Percentiles rank a stretch among this genome's conserved stretches.
These are phyloP conservation scores for Cheirogaleus medius DNA, from an alignment of 2,113 vertebrate genomes.

Conservation along the genomic window DNA sequence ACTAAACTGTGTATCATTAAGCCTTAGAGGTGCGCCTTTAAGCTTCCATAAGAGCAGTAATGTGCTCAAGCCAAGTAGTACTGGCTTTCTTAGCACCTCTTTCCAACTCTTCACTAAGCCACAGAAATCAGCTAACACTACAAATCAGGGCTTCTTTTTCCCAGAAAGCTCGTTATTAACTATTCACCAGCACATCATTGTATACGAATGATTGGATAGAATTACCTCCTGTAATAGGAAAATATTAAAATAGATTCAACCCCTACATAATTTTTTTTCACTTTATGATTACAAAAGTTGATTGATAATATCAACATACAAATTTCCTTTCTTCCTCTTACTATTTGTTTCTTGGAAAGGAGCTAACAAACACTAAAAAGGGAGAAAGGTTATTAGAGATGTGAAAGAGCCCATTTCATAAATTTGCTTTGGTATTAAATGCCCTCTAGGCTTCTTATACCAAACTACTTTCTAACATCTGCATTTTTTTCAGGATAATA, in stretches of 20 bases:
- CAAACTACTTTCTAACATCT: conserved; percentile 8
- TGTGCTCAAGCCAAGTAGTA: background rate
- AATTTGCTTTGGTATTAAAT: conserved; percentile 52
- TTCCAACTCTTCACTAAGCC: background rate
- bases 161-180: conserved; percentile 36
- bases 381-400: background rate
- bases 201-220: background rate
- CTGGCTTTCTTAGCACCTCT: background rate
- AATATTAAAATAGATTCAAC: conserved; percentile 26
- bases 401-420: background rate
- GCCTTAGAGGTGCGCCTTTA: conserved; percentile 13
- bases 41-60: background rate
- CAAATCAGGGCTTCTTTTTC: background rate
- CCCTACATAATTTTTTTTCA: background rate
- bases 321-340: background rate
- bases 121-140: conserved; percentile 8
- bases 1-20: background rate
- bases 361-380: conserved; percentile 32
- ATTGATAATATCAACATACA: background rate
- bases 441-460: background rate
- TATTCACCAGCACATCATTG: conserved; percentile 5
- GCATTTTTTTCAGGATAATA: background rate
- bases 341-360: background rate
- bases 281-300: conserved; percentile 4
- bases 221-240: background rate